Base-by-base conservation (phyloP, 2,888 invertebrate genomes). In the Cryptus viduatorius region DNA sequence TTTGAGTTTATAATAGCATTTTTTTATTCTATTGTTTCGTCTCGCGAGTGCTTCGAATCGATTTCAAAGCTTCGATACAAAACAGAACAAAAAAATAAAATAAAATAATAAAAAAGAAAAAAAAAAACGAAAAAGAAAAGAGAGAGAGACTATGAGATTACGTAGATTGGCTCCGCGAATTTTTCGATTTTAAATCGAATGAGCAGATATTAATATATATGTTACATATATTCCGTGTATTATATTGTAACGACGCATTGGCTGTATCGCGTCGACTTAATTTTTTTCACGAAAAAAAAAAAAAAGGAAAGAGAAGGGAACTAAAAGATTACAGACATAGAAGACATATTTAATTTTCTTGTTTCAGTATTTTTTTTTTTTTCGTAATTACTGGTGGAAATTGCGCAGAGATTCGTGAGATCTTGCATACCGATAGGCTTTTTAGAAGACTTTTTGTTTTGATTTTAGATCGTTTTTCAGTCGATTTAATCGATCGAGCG, bases 221-320 rank as follows among this genome's bases (percentile, higher is more conserved):
- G 84, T 75, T 85, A 84, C 84, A 83, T 81, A 86, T 82, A 82
- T 86, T 83, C 69, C 79, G 86, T 87, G 87, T 86, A 87, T 86
- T 84, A 86, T 83, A 83, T 88, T 86, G 78, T 86, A 79, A 68
- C 12, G 19, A 86, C 84, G 2, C 24, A 88, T 90, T 87, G 87
- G 86, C 85, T 87, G 87, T 87, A 87, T 78, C 78, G 79, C 86
- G 82, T 88, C 86, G 87, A 88, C 89, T 82, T 88, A 89, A 87
- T 86, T 86, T 87, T 12, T 65, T 76, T 59, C n/a, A 53, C 61
- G n/a, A n/a, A 87, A 86, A 82, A 77, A 82, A 71, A 71, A 61
- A 64, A 67, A 71, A 86, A 14, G 86, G 53, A 19, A 53, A 3
- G 19, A 86, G 53, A 19, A 53, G 3, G 19, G 19, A 53, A 53